Base-by-base conservation (phyloP, 2,888 invertebrate species). In the Chrysolina oricalcia region DNA sequence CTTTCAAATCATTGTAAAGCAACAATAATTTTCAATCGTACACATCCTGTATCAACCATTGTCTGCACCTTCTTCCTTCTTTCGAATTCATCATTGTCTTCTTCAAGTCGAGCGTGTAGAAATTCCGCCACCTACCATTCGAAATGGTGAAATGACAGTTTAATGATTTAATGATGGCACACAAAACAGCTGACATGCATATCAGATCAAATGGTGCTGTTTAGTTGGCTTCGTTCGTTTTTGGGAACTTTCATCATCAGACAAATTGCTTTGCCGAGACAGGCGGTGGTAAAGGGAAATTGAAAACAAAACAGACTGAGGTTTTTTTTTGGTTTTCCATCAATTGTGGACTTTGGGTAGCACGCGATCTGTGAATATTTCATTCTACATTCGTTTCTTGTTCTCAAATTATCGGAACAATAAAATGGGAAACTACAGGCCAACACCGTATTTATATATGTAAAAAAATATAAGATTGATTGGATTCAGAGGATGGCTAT, bases 291-390 rank as follows among this genome's bases (percentile, higher is more conserved):
- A n/a, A n/a, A 53, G 13, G 53, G 21, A 21, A 53, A 53, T 53
- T 53, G 53, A 53, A 53, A 53, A 53, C 53, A 53, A 19, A 53
- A 53, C 21, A 53, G 19, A 53, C 53, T 53, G 53, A 21, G 0
- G 53, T 53, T 50, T 74, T 72, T 74, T 72, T 70, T 75, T 48
- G 35, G 63, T 68, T 73, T 69, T 73, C 68, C 71, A 62, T 77
- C 73, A 73, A 73, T 75, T 77, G 73, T 73, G 69, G 68, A 73
- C 75, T 72, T 50, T 43, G 53, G 56, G 64, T 46, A 35, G 69
- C 77, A 77, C 75, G 77, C 75, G 56, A 77, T 64, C 46, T 50
- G 27, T 53, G 68, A 65, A 76, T 68, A 71, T 63, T 73, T 69
- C 65, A 73, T 70, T 23, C 3, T 2, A 11, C 19, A 21, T 13